A percentile compares a stretch with the other conserved stretches of the same genome.
These are phyloP conservation scores for Chrysolina oricalcia DNA, from an alignment of 2,888 invertebrate species.

Conservation along the genomic window DNA sequence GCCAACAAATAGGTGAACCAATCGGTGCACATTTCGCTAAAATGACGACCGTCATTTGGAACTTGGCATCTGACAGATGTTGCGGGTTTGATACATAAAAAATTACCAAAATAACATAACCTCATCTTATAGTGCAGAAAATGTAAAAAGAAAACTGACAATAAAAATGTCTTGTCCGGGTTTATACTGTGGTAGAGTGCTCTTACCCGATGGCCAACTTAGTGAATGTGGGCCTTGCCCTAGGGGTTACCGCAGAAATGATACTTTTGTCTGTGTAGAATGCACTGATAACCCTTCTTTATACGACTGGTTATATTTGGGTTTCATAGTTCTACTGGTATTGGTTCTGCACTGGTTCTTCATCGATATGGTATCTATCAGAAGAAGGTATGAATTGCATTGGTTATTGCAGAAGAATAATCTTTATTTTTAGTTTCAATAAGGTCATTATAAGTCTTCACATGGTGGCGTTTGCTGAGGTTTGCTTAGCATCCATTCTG, in stretches of 20 bases:
- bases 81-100: background rate
- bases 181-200: slow-evolving; percentile 85
- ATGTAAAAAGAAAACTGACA: background rate
- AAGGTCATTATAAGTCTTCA: slow-evolving; percentile 86
- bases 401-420: background rate
- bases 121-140: background rate
- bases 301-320: slow-evolving; percentile 95
- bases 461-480: slow-evolving; percentile 88
- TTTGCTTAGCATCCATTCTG: slow-evolving; percentile 81
- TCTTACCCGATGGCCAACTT: slow-evolving; percentile 80
- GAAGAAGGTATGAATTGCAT: slow-evolving; percentile 76
- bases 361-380: slow-evolving; percentile 87
- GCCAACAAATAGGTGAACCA: slow-evolving; percentile 21
- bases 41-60: slow-evolving; percentile 9
- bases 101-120: background rate
- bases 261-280: slow-evolving; percentile 84
- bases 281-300: slow-evolving; percentile 85
- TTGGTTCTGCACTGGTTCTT: slow-evolving; percentile 93
- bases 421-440: slow-evolving; percentile 75
- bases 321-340: slow-evolving; percentile 93
- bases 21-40: background rate
- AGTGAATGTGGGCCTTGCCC: slow-evolving; percentile 91
- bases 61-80: slow-evolving; percentile 15
- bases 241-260: slow-evolving; percentile 84
- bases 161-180: slow-evolving; percentile 80